Base-by-base conservation (phyloP, 2,113 vertebrate genomes). In the Carassius auratus region DNA sequence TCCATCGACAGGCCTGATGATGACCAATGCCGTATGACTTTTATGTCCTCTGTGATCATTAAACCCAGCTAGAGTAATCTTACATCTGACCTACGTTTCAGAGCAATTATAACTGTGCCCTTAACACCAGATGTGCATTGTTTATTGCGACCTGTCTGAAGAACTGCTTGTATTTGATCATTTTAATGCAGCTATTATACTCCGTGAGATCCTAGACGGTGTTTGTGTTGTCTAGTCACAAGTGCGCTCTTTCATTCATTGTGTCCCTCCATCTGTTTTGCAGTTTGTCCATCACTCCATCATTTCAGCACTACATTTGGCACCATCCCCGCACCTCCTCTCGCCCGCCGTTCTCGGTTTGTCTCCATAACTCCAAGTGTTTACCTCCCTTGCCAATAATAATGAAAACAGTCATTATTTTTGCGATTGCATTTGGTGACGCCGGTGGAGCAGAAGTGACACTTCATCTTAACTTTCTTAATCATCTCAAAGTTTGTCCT, bases 231-330 rank as follows among this genome's bases (percentile, higher is more conserved):
- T 83, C 77, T 64, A 57, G 66, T 19, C 21, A 48, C 73, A 84
- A 38, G 21, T 76, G 36, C n/a, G 15, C 21, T 77, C 77, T 88
- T 85, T 69, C 81, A 68, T 79, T 36, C 78, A 74, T 62, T 59
- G 61, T 81, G 71, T 84, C 78, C 8, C 48, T 62, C 77, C 26
- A 23, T 85, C 61, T 80, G 66, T 86, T 84, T 81, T 76, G 83
- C 83, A 85, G 61, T 83, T 85, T 52, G 23, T 78, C 30, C 52
- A 88, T 91, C 88, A 87, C 80, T 92, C 87, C 86, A 90, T 92
- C 90, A 90, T 90, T 85, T 84, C 88, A 79, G 33, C 87, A 85
- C 80, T 68, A 68, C 76, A 81, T 87, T 86, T 91, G 90, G 90
- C 92, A 90, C 89, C 86, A 84, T 84, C 90, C 88, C 82, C 86